Conservation (phyloP, 1,140 invertebrate species). For the Drosophila albomicans region DNA sequence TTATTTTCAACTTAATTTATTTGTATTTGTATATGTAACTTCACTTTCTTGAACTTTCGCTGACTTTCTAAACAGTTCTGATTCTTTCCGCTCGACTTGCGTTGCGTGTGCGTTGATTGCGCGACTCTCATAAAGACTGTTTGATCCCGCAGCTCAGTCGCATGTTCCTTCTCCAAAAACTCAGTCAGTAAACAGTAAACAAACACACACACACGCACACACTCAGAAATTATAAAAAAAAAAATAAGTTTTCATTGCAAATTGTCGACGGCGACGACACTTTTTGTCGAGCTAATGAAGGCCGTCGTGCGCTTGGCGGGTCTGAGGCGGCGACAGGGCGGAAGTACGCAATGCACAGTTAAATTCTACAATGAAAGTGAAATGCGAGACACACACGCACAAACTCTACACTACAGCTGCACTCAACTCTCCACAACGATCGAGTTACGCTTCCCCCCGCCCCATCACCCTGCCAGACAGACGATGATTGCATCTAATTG, state of each 20-base stretch:
- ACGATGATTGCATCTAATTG: conserved; percentile 75
- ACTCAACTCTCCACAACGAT: conserved; percentile 42
- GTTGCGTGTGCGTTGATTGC: conserved; percentile 64
- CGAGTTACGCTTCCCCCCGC: conserved; percentile 11
- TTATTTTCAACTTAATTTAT: neutral
- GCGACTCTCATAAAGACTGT: conserved; percentile 74
- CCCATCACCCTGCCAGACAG: conserved; percentile 1
- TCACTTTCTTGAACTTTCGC: conserved; percentile 21
- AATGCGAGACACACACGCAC: conserved; percentile 47
- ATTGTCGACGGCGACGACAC: conserved; percentile 68
- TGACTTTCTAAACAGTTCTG: neutral
- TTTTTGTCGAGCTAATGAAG: conserved; percentile 74
- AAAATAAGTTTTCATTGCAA: conserved; percentile 69
- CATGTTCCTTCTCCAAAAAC: conserved; percentile 72
- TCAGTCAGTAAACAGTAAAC: conserved; percentile 51
- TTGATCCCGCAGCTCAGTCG: conserved; percentile 60
- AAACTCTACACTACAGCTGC: conserved; percentile 53
- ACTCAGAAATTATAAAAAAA: conserved; percentile 23
- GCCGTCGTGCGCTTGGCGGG: conserved; percentile 37
- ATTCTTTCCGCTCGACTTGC: conserved; percentile 46
- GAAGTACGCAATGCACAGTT: conserved; percentile 76
- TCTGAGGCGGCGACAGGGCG: conserved; percentile 51
- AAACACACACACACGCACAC: conserved; percentile 28
- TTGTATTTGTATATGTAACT: neutral
- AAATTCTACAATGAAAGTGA: conserved; percentile 74